Percentiles rank a stretch among this genome's conserved stretches.
Evolutionary conservation across 2,113 vertebrate species (phyloP).

Genomic region (Gymnobelideus leadbeateri): DNA sequence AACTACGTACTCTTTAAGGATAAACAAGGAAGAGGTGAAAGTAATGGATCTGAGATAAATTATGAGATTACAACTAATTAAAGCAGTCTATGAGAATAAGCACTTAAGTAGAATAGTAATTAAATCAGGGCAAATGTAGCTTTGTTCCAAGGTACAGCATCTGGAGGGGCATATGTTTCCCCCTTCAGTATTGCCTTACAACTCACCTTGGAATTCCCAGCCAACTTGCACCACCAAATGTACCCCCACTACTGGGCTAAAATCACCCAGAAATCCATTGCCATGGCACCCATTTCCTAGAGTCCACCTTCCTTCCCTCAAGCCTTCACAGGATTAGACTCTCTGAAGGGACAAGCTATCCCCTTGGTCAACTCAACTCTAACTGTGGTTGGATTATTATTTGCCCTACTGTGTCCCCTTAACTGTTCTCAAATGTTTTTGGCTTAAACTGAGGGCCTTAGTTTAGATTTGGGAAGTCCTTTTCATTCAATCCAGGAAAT

Average conservation of each 20-base stretch:
- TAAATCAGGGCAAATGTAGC: background rate
- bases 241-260: background rate
- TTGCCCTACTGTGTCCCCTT: background rate
- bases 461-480: background rate
- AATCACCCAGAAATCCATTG: background rate
- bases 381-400: background rate
- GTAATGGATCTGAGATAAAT: background rate
- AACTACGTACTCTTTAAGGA: background rate
- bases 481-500: background rate
- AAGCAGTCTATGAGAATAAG: background rate
- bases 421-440: background rate
- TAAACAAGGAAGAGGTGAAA: background rate
- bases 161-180: background rate
- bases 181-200: background rate
- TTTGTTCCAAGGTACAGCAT: background rate
- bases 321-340: background rate
- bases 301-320: background rate
- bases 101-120: background rate
- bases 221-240: background rate
- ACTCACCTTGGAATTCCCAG: background rate
- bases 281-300: background rate
- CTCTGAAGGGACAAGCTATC: background rate
- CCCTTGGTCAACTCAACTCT: background rate
- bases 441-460: background rate
- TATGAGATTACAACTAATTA: background rate